A percentile compares a stretch with the other conserved stretches of the same genome.
These are phyloP conservation scores for Agrypnia vestita DNA, from an alignment of 1,140 invertebrate genomes.

Conservation along the genomic window DNA sequence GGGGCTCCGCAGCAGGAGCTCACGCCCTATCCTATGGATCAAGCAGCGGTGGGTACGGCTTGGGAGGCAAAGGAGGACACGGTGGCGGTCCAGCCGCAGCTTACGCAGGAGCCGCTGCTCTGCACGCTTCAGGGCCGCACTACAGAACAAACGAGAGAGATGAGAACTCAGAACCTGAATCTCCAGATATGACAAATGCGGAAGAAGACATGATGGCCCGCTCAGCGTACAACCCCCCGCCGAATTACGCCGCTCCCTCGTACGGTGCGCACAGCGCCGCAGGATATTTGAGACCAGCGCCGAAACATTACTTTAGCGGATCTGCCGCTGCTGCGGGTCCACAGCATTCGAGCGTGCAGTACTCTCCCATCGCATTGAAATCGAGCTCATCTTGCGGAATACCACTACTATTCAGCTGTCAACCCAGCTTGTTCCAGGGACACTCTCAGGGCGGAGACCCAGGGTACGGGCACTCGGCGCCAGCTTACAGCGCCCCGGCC, in stretches of 20 bases:
- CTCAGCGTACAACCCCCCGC: slow-evolving; percentile 47
- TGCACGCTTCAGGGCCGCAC: slow-evolving; percentile 32
- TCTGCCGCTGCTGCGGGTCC: neutral
- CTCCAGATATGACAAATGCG: neutral
- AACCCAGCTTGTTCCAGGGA: slow-evolving; percentile 40
- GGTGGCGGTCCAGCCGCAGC: slow-evolving; percentile 22
- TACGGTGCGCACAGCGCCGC: slow-evolving; percentile 41
- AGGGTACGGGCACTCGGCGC: slow-evolving; percentile 34
- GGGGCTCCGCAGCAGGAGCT: slow-evolving; percentile 32
- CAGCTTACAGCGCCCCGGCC: slow-evolving; percentile 52
- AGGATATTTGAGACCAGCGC: slow-evolving; percentile 29
- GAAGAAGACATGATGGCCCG: slow-evolving; percentile 30
- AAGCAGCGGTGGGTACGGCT: slow-evolving; percentile 38
- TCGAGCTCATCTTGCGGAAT: slow-evolving; percentile 46
- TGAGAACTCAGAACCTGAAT: slow-evolving; percentile 2
- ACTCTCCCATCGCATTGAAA: neutral
- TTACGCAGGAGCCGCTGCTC: neutral
- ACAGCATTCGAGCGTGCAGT: neutral
- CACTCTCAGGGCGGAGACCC: neutral
- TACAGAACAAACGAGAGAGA: slow-evolving; percentile 47
- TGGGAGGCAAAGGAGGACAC: slow-evolving; percentile 30
- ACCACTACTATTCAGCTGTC: slow-evolving; percentile 49
- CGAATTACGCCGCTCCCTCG: slow-evolving; percentile 24
- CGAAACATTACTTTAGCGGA: slow-evolving; percentile 1
- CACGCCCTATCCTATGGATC: too few species aligned